Evolutionary conservation across 1,140 invertebrate genomes (phyloP).

Genomic region (Hycleus cichorii): DNA sequence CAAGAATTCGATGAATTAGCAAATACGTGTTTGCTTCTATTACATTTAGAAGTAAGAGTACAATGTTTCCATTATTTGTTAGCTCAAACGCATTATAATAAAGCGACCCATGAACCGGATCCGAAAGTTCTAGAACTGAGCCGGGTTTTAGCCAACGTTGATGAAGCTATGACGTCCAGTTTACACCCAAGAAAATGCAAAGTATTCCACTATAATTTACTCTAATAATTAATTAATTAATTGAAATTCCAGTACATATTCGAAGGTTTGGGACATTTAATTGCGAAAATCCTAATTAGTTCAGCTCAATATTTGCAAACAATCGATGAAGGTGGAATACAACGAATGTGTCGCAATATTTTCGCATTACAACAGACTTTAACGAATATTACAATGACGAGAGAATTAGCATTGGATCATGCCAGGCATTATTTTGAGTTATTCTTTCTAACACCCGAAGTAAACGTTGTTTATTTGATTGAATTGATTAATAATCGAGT

Average conservation of each 20-base stretch:
- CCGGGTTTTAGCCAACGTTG: slow-evolving; percentile 68
- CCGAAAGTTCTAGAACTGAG: slow-evolving; percentile 74
- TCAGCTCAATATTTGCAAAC: slow-evolving; percentile 71
- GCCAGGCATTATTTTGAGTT: slow-evolving; percentile 85
- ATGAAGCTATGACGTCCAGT: slow-evolving; percentile 68
- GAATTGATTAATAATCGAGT: neutral
- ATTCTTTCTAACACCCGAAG: slow-evolving; percentile 75
- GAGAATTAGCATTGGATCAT: slow-evolving; percentile 80
- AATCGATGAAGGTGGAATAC: slow-evolving; percentile 73
- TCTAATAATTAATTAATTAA: neutral
- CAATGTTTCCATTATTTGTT: slow-evolving; percentile 91
- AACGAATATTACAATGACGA: slow-evolving; percentile 73
- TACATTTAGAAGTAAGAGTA: slow-evolving; percentile 87
- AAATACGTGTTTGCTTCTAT: slow-evolving; percentile 80
- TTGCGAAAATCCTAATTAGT: slow-evolving; percentile 78
- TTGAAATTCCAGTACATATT: slow-evolving; percentile 75
- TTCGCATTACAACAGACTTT: slow-evolving; percentile 80
- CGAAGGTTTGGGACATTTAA: slow-evolving; percentile 83
- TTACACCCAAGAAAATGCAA: slow-evolving; percentile 70
- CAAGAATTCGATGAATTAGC: slow-evolving; percentile 80
- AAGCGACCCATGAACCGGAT: slow-evolving; percentile 67
- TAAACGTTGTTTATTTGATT: slow-evolving; percentile 34
- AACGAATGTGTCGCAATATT: slow-evolving; percentile 79
- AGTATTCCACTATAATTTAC: slow-evolving; percentile 24
- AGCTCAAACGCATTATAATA: slow-evolving; percentile 56